phyloP scores from a whole-genome alignment of 2,888 invertebrate genomes.

The Eupithecia vulgata region DNA sequence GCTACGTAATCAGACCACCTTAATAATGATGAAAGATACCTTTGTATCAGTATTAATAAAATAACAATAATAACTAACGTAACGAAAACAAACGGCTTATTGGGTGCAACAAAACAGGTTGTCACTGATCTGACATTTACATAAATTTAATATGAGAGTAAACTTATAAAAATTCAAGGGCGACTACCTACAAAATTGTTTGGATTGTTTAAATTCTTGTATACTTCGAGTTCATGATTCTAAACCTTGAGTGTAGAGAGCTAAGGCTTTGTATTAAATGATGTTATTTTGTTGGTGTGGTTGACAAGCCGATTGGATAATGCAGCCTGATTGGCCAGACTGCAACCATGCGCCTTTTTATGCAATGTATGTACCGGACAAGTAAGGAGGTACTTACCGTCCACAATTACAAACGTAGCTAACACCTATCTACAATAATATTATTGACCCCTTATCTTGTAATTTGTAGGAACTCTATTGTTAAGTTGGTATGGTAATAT shows the following conservation, averaged over 20 bases:
- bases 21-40: too few relatives aligned
- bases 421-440: background rate
- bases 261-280: conserved; percentile 41
- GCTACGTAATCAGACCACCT: background rate
- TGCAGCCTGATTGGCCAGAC: conserved; percentile 50
- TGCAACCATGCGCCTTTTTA: conserved; percentile 40
- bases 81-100: conserved; percentile 11
- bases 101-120: conserved; percentile 25
- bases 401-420: background rate
- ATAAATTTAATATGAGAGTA: conserved; percentile 44
- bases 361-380: conserved; percentile 31
- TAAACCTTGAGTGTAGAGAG: background rate
- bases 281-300: conserved; percentile 50
- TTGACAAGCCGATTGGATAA: conserved; percentile 56
- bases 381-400: background rate
- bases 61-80: background rate
- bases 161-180: conserved; percentile 48
- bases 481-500: too few relatives aligned
- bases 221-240: background rate
- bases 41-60: too few relatives aligned
- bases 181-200: conserved; percentile 41
- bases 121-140: conserved; percentile 35
- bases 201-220: conserved; percentile 38
- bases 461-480: too few relatives aligned
- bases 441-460: background rate